These are phyloP conservation scores for Hemibagrus guttatus DNA, from an alignment of 2,797 vertebrate species.

Conservation along the genomic window DNA sequence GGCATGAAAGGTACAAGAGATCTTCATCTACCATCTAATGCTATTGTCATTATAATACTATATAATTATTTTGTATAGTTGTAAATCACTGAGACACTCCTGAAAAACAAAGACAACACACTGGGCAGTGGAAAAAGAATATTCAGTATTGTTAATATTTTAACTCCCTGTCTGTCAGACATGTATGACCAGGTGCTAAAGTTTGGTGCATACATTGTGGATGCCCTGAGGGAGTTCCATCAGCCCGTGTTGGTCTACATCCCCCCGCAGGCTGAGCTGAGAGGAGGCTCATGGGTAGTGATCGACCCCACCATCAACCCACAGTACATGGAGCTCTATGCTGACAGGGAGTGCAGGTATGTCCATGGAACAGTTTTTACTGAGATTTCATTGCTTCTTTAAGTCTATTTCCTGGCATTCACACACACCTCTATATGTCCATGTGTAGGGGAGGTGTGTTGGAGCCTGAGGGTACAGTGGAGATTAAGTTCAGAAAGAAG, in stretches of 20 bases:
- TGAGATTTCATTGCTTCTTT: neutral
- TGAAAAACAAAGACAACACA: neutral
- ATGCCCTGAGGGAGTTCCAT: slow-evolving; percentile 87
- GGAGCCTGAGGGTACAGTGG: slow-evolving; percentile 94
- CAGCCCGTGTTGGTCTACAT: slow-evolving; percentile 96
- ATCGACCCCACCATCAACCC: slow-evolving; percentile 96
- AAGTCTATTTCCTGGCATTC: neutral
- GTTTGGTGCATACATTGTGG: slow-evolving; percentile 96
- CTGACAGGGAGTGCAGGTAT: slow-evolving; percentile 94
- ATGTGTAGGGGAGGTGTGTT: slow-evolving; percentile 87
- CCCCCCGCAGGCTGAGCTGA: slow-evolving; percentile 91
- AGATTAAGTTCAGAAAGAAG: slow-evolving; percentile 95
- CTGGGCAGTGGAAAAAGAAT: neutral
- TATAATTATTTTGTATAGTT: neutral
- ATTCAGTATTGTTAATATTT: neutral
- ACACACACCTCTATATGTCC: neutral
- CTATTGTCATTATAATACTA: too few relatives aligned
- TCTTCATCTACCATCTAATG: neutral
- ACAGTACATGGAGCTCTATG: slow-evolving; percentile 98
- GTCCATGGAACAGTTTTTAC: neutral
- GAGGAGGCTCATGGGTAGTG: slow-evolving; percentile 96
- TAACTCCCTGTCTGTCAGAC: slow-evolving; percentile 69
- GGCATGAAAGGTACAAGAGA: slow-evolving; percentile 89
- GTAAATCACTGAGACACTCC: neutral
- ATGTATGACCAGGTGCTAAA: slow-evolving; percentile 98